phyloP scores from a whole-genome alignment of 2,888 invertebrate genomes.

The Notocelia uddmanniana region DNA sequence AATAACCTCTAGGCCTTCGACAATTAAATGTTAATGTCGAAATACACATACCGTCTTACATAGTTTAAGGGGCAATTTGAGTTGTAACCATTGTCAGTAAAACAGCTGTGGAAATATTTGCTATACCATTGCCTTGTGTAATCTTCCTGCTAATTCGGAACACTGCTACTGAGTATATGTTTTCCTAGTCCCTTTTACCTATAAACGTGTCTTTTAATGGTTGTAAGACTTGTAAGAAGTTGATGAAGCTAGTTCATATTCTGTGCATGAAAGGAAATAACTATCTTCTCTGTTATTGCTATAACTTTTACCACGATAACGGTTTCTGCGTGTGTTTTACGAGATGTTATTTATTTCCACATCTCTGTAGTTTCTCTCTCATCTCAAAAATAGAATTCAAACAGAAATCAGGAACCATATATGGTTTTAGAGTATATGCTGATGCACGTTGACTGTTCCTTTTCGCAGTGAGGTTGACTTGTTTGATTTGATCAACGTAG shows the following conservation, averaged over 20 bases:
- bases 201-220: neutral
- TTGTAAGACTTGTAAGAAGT: neutral
- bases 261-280: neutral
- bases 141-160: conserved; percentile 52
- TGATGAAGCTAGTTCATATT: neutral
- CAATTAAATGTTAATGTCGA: conserved; percentile 34
- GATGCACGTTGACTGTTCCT: neutral
- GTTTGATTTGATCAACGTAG: neutral
- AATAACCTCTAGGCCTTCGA: conserved; percentile 23
- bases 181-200: conserved; percentile 7
- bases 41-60: conserved; percentile 29
- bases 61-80: conserved; percentile 32
- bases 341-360: neutral
- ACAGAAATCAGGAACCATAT: no score
- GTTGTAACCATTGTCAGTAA: conserved; percentile 10
- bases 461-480: neutral
- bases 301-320: neutral
- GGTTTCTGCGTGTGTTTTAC: neutral
- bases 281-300: neutral
- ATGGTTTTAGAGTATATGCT: neutral
- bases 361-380: neutral
- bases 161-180: conserved; percentile 14
- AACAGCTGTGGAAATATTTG: conserved; percentile 68
- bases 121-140: conserved; percentile 57
- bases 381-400: no score